Base-by-base conservation (phyloP, 2,797 vertebrate species). In the Pipistrellus kuhlii region DNA sequence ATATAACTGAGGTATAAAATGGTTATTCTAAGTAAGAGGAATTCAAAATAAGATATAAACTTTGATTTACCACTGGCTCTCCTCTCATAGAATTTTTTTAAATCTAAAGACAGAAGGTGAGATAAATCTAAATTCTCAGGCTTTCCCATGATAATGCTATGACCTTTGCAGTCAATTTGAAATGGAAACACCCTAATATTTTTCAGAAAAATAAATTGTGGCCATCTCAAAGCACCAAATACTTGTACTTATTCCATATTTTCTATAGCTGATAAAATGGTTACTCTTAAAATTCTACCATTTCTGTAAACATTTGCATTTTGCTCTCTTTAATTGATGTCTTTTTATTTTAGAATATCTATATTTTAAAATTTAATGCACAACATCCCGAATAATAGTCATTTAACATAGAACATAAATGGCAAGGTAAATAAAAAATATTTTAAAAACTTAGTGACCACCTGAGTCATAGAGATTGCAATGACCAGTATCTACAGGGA, bases 1-100 rank as follows among this genome's bases (percentile, higher is more conserved):
- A 84, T 71, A 48, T 83, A 85, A 76, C 96, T 97, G 97, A 98
- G 98, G 97, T 98, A 48, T 88, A 72, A 85, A 84, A 46, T 78
- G 2, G 8, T 68, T 46, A 78, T 9, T 98, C 11, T 89, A 81
- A 71, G 10, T 93, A 78, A 57, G 20, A 84, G 72, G 30, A 90
- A 87, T 92, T 62, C 32, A 94, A 41, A 76, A 62, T 88, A 51
- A 83, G 20, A 3, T 83, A 78, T 91, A 86, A 75, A 64, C 44
- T 66, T 85, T 72, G n/a, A 66, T 95, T 91, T 80, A 64, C 71
- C 51, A 82, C 68, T 81, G 17, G 4, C 5, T 81, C 32, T 69
- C 30, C 44, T 91, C 35, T 91, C 71, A 80, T 46, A 62, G 20
- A 7, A 11, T 44, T 57, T 80, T 94, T 81, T 84, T 1, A 51